Base-by-base conservation (phyloP, 2,888 invertebrate species). In the Plebejus anna region DNA sequence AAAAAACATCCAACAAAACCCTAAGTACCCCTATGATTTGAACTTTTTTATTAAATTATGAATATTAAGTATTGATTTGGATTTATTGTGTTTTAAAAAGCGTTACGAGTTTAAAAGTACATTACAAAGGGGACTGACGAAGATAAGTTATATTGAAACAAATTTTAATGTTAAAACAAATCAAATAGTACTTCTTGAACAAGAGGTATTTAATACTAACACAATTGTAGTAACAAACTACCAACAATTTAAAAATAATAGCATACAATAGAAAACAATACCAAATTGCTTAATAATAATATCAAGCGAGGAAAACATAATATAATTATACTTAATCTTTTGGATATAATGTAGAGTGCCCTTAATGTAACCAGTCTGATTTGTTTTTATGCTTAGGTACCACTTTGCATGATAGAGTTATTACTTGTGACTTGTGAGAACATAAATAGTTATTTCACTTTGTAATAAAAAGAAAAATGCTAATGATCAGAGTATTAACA, bases 11-110 rank as follows among this genome's bases (percentile, higher is more conserved):
- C 28, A 73, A 73, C 47, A 13, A 47, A 72, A 73, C 51, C 51
- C 16, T 82, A 87, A 90, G 88, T 87, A 87, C 92, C 92, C 91
- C 84, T 86, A 91, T 92, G 84, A 79, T 83, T 86, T 84, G 86
- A 88, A 71, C 71, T 55, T 55, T 42, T 73, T 32, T 51, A 73
- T 73, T 51, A 73, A 55, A 73, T 73, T 73, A 55, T 73, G 73
- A 73, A 55, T 73, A 73, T 73, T 51, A 55, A 73, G 51, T 73
- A 73, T 55, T 73, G 51, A 73, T 73, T 73, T 51, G 73, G 73
- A 73, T 73, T 73, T 73, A 73, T 73, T 51, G 73, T n/a, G 22
- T 73, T 73, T 73, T 55, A 73, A 72, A 72, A 66, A 66, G 32
- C 66, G 66, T 32, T 13, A 36, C 66, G 32, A 32, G 11, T 66